Conservation (phyloP, 2,113 vertebrate genomes). For the human (Homo sapiens) region GRCh38 chr3:147406501-147407000, state of each 20-base stretch:
- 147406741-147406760: constrained; percentile 74
- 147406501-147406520: constrained; percentile 90
- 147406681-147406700: constrained; percentile 85
- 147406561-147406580: constrained; percentile 96
- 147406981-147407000: background rate
- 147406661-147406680: constrained; percentile 88
- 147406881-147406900: constrained; percentile 28
- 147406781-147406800: constrained; percentile 76
- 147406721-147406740: constrained; percentile 78
- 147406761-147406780: constrained; percentile 68
- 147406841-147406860: constrained; percentile 33
- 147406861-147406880: no score
- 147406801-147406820: constrained; percentile 58
- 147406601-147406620: constrained; percentile 96
- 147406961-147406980: constrained; percentile 33
- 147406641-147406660: constrained; percentile 99
- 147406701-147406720: constrained; percentile 83
- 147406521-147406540: constrained; percentile 92
- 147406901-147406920: constrained; percentile 67
- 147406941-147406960: constrained; percentile 53
- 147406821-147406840: background rate
- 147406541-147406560: constrained; percentile 96
- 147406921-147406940: constrained; percentile 47
- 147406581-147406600: constrained; percentile 99
- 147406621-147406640: constrained; percentile 98